A percentile compares a stretch with the other conserved stretches of the same genome.
These are phyloP conservation scores for Sebastes aleutianus DNA, from an alignment of 2,797 vertebrate species.

Conservation along the genomic window DNA sequence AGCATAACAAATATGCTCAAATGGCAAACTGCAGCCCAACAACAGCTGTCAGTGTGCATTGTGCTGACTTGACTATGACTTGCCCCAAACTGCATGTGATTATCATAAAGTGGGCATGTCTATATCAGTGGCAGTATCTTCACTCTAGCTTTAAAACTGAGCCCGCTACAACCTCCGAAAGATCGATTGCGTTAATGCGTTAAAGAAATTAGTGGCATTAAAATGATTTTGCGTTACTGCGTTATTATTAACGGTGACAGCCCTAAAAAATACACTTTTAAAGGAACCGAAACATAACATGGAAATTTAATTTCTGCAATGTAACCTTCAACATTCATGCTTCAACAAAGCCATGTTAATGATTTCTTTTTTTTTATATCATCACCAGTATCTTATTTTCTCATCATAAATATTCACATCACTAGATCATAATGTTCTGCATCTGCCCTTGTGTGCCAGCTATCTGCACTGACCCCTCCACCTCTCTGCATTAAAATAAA, in stretches of 20 bases:
- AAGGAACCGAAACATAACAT: background rate
- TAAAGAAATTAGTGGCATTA: too few species aligned
- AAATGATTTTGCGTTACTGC: rapidly evolving
- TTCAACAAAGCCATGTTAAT: background rate
- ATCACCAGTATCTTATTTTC: background rate
- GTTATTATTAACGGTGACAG: too few species aligned
- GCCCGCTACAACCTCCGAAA: too few species aligned
- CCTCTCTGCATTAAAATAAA: background rate
- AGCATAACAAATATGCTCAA: too few species aligned
- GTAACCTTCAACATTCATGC: background rate
- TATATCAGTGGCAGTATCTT: too few species aligned
- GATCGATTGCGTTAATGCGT: too few species aligned
- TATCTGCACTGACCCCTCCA: background rate
- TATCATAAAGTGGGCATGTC: too few species aligned
- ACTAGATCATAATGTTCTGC: background rate
- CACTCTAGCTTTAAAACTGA: too few species aligned
- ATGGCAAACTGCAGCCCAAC: too few species aligned
- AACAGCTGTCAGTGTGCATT: too few species aligned
- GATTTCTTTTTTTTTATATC: background rate
- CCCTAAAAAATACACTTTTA: background rate
- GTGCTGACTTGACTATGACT: too few species aligned
- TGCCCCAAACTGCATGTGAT: too few species aligned
- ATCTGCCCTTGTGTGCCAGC: background rate
- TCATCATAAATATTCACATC: background rate
- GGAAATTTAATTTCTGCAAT: background rate